phyloP scores from a whole-genome alignment of 2,113 vertebrate genomes.

The Alligator mississippiensis region DNA sequence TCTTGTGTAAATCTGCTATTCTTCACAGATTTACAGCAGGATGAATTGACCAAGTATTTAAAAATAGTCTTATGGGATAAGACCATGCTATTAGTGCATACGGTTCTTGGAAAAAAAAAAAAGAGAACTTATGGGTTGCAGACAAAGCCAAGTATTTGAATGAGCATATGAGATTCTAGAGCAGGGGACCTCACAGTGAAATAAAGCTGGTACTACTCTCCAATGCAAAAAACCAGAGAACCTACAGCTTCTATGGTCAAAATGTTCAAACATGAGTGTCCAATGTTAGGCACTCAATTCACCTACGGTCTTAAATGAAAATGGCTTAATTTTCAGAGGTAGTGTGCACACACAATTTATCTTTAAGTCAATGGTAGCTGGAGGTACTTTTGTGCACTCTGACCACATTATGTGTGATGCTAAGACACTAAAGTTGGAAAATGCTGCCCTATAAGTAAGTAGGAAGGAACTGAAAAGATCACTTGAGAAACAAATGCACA shows the following conservation, averaged over 20 bases:
- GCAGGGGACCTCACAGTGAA: neutral
- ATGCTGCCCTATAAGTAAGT: neutral
- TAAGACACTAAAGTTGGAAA: neutral
- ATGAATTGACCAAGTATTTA: neutral
- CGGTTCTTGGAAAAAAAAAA: neutral
- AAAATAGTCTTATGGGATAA: neutral
- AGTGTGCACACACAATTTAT: neutral
- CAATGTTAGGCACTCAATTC: neutral
- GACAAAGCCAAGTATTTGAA: neutral
- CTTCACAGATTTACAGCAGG: neutral
- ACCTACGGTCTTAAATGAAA: neutral
- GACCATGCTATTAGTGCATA: neutral
- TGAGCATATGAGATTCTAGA: neutral
- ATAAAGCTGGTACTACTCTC: neutral
- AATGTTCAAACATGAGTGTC: neutral
- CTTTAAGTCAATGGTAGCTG: neutral
- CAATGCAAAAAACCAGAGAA: neutral
- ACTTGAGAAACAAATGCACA: too few species aligned
- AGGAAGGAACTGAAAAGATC: neutral
- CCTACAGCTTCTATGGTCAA: neutral
- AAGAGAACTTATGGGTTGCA: neutral
- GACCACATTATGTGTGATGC: neutral
- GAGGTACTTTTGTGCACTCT: neutral
- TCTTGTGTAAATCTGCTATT: neutral
- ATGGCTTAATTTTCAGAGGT: neutral